Percentiles rank a stretch among this genome's conserved stretches.
Conservation (phyloP, 2,888 invertebrate genomes). For the Drosophila nr. perissopoda region DNA sequence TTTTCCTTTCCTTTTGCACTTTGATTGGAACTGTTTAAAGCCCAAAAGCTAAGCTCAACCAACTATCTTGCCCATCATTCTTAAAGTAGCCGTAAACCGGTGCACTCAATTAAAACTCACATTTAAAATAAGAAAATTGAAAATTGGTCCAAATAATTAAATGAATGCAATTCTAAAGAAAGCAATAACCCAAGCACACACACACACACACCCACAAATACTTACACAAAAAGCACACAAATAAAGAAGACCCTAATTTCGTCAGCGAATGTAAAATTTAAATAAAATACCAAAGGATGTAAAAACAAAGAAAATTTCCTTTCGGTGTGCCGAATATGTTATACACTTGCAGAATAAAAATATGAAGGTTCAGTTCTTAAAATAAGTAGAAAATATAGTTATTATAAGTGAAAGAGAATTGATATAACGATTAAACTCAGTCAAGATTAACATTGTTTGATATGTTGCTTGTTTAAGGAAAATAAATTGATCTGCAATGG, state of each 20-base stretch:
- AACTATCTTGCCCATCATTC: constrained; percentile 35
- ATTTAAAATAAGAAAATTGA: not conserved
- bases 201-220: constrained; percentile 6
- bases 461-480: not conserved
- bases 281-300: not conserved
- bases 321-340: constrained; percentile 23
- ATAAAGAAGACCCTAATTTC: constrained; percentile 9
- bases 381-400: too few relatives aligned
- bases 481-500: constrained; percentile 27
- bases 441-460: not conserved
- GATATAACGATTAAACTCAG: not conserved
- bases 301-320: not conserved
- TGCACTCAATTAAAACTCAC: constrained; percentile 30
- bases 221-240: constrained; percentile 24
- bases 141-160: constrained; percentile 17
- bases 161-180: constrained; percentile 31
- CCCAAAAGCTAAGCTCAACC: constrained; percentile 10
- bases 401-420: not conserved
- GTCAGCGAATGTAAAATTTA: constrained; percentile 16
- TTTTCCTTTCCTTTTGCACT: constrained; percentile 54
- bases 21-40: constrained; percentile 32
- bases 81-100: constrained; percentile 45
- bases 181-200: constrained; percentile 19
- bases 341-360: constrained; percentile 14
- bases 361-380: not conserved